phyloP scores from a whole-genome alignment of 1,140 invertebrate genomes.

The Drosophila arizonae region DNA sequence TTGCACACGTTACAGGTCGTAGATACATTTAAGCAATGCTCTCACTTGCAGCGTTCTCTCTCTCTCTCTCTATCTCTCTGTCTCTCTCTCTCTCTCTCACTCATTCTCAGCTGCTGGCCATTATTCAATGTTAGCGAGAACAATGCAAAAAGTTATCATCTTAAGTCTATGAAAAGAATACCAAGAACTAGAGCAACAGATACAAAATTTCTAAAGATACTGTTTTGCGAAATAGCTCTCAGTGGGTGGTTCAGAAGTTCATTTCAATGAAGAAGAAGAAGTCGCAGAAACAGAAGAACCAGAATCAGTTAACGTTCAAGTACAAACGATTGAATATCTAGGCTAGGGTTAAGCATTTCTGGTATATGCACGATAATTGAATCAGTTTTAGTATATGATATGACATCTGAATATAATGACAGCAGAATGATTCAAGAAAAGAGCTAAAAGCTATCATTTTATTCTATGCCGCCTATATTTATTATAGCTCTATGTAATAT shows the following conservation, averaged over 20 bases:
- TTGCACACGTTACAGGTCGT: conserved; percentile 62
- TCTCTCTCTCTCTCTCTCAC: background rate
- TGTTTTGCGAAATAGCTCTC: background rate
- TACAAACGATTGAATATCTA: too few relatives aligned
- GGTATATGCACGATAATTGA: too few relatives aligned
- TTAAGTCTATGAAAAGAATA: conserved; percentile 7
- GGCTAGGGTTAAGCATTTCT: too few relatives aligned
- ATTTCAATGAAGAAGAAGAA: background rate
- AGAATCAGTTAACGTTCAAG: too few relatives aligned
- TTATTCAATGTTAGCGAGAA: conserved; percentile 16
- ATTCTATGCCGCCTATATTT: too few relatives aligned
- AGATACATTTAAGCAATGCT: background rate
- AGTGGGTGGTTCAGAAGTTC: background rate
- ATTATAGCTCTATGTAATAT: too few relatives aligned
- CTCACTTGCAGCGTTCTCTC: background rate
- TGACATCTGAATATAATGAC: too few relatives aligned
- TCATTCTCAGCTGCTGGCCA: background rate
- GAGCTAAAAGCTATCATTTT: too few relatives aligned
- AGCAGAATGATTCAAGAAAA: too few relatives aligned
- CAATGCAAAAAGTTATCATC: conserved; percentile 18
- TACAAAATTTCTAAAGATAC: conserved; percentile 16
- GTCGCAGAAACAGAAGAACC: background rate
- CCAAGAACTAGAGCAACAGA: conserved; percentile 1
- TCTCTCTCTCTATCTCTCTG: background rate
- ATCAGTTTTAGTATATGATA: too few relatives aligned